Base-by-base conservation (phyloP, 2,888 invertebrate genomes). In the Cryptocheilus praepositus region DNA sequence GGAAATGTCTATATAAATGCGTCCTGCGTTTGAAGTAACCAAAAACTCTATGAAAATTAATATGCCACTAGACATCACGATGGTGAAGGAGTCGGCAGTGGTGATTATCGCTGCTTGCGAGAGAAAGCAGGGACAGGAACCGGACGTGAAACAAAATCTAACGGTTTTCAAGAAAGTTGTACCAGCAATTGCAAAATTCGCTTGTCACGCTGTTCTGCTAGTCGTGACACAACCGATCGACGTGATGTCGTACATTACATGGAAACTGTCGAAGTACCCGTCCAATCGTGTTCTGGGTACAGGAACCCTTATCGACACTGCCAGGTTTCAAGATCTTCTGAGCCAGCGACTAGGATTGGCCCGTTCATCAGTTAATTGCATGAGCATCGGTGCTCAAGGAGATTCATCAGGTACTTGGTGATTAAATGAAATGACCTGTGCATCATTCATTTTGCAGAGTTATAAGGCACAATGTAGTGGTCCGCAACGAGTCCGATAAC, bases 191-290 rank as follows among this genome's bases (percentile, higher is more conserved):
- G 81, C 84, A 1, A 84, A 82, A 64, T 82, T 84, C 64, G 83
- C 85, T 3, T 79, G 81, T 49, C 82, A 79, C 55, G 74, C 84
- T 2, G 80, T 86, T n/a, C 60, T 86, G 8, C 67, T 86, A 44
- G 76, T 85, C 18, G 84, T 77, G 3, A 85, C 86, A 21, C 79
- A 85, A 77, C 81, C 86, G 86, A 90, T 91, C 58, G 92, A 92
- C 76, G 89, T 91, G 52, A 85, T 92, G 84, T 90, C 92, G 21
- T 92, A 91, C 80, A 90, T 91, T 56, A 89, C 92, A 1, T 92
- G 91, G 91, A 92, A 91, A 81, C 74, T 92, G 65, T 91, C 91
- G 61, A 92, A 91, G 55, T 88, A 92, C 44, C 91, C 92, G 15
- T 85, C 89, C 55, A 88, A 90, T 80, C 89, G 90, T n/a, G 91